Evolutionary conservation across 2,888 invertebrate species (phyloP), one percentile per base, ranked within the genome.

Genomic region (Cordilura impudica): DNA sequence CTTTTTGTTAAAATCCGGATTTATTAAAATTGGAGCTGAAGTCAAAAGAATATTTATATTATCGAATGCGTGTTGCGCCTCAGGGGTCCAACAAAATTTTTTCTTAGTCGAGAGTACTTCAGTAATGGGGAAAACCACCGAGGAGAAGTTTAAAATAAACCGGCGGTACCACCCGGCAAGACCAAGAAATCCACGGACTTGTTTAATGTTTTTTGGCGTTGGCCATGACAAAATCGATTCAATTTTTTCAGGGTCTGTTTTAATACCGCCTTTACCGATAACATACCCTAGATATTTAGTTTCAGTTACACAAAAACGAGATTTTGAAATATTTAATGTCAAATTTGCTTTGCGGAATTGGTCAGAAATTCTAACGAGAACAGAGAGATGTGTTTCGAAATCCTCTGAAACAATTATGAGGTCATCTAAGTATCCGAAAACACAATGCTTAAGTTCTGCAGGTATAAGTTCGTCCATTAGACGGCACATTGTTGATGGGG

Each of bases 401-500:
- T 49, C 49, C 8, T 49, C 49, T 1, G 19, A 19, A 1, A 49
- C 49, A 6, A 49, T 49, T 3, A 49, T 49, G 2, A 49, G 8
- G 8, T 49, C 49, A 49, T 49, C 49, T 3, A 49, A 19, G 19
- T 49, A 49, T 6, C 21, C 23, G 26, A 26, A 26, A 4, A 26
- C 26, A 6, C 26, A 26, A 6, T 26, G 26, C 3, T 6, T 3
- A 4, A 77, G 35, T 5, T 23, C 43, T 14, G 56, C 12, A 14
- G 71, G 66, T 19, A 77, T 53, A 23, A 77, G 58, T 47, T 66
- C 71, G 51, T 76, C 76, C 58, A 77, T 77, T 14, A 77, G 51
- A 1, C 58, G 35, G 23, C 63, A 71, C 51, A 51, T 51, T 12
- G 51, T 51, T 23, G 66, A 63, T 2, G 81, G 56, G 0, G 75